Evolutionary conservation across 30 jellyfish, hydroid and myxozoan genomes (phyloP).

Genomic region (Hydractinia symbiolongicarpus): DNA sequence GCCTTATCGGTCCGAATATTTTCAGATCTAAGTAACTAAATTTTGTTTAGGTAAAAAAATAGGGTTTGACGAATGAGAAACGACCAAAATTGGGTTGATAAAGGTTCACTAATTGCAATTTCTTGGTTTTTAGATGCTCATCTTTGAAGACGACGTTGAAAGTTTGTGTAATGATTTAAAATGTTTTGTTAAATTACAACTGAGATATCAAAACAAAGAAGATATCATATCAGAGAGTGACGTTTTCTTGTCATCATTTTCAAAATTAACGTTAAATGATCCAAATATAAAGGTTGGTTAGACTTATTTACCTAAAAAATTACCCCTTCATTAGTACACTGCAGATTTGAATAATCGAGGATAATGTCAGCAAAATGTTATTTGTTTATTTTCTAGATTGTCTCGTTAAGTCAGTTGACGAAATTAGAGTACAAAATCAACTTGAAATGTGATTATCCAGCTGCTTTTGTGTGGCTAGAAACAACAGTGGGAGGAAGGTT

Average conservation of each 20-base stretch:
- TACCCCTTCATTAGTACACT: no score
- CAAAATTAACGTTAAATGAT: neutral
- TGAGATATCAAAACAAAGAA: neutral
- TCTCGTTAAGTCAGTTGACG: neutral
- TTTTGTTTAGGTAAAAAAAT: no score
- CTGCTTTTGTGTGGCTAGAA: conserved; percentile 80
- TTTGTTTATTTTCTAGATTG: neutral
- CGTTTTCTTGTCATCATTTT: conserved; percentile 20
- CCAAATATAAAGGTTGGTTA: conserved; percentile 14
- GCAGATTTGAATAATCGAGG: no score
- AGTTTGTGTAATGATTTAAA: neutral
- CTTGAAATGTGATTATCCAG: conserved; percentile 39
- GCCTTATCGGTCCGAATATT: no score
- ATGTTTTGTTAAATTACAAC: neutral
- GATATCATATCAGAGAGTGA: neutral
- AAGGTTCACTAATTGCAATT: no score
- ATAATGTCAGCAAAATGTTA: no score
- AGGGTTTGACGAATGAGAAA: no score
- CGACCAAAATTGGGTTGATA: no score
- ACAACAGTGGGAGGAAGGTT: conserved; percentile 46
- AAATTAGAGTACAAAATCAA: conserved; percentile 15
- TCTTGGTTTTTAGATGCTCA: no score
- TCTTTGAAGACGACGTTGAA: no score
- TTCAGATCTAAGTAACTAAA: no score
- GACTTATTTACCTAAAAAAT: no score